These are phyloP conservation scores for Porites evermanni DNA, from an alignment of 92 coral and sea anemone genomes.

Conservation along the genomic window DNA sequence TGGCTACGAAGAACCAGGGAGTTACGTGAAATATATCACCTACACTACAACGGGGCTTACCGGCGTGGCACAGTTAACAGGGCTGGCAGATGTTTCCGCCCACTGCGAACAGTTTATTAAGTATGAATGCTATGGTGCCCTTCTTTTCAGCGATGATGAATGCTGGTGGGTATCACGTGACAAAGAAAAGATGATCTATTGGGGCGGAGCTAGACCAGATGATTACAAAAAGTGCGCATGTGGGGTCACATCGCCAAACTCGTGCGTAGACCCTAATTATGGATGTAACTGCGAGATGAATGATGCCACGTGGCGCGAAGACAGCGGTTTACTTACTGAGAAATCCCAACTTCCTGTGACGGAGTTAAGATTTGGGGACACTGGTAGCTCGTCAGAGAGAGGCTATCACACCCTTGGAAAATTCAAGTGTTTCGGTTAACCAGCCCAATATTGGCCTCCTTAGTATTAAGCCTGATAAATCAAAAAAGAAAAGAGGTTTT, in stretches of 20 bases:
- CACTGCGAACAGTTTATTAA: conserved; percentile 4
- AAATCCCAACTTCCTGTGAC: too few relatives aligned
- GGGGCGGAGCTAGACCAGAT: neutral
- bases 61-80: neutral
- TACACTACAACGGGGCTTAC: neutral
- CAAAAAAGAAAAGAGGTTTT: too few relatives aligned
- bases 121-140: neutral
- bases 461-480: too few relatives aligned
- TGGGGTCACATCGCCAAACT: neutral
- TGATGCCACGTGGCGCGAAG: neutral
- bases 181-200: neutral
- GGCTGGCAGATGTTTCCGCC: neutral
- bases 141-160: neutral
- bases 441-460: too few relatives aligned
- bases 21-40: neutral
- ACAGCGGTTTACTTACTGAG: too few relatives aligned
- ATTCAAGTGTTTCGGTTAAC: too few relatives aligned
- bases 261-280: neutral
- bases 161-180: conserved; percentile 2
- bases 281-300: neutral
- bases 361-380: too few relatives aligned
- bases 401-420: too few relatives aligned
- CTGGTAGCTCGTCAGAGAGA: too few relatives aligned
- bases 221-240: neutral
- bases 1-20: neutral